Conservation (phyloP, 2,797 vertebrate species). For the Protosalanx chinensis region DNA sequence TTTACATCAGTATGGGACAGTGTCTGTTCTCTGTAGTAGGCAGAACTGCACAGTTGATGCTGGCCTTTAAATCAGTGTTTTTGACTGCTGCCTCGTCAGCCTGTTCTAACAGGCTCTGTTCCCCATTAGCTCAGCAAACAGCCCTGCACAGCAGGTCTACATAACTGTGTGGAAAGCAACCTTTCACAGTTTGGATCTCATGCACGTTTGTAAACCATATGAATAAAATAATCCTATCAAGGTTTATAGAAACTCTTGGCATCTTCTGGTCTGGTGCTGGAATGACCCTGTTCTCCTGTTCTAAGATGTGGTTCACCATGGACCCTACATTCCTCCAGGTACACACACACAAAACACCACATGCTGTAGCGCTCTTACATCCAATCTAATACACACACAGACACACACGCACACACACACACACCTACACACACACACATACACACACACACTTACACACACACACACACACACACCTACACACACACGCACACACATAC, state of each 20-base stretch:
- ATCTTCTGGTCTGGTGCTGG: not conserved
- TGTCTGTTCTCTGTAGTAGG: slow-evolving; percentile 1
- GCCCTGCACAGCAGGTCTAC: not conserved
- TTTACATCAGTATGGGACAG: slow-evolving; percentile 1
- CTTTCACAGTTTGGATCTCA: not conserved
- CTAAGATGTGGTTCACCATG: not conserved
- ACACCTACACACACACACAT: not conserved
- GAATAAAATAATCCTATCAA: too few species aligned
- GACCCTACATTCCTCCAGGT: not conserved
- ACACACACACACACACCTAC: not conserved
- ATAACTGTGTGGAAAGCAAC: not conserved
- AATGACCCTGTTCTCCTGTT: not conserved
- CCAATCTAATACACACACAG: not conserved
- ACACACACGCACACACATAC: not conserved
- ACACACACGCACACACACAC: too few species aligned
- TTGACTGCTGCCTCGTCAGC: slow-evolving; percentile 4
- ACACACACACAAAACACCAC: not conserved
- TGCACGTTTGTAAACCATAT: not conserved
- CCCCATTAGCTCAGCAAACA: not conserved
- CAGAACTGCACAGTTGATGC: not conserved
- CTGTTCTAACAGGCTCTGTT: not conserved
- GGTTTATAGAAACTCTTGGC: too few species aligned
- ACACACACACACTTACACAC: not conserved
- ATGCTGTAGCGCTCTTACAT: not conserved
- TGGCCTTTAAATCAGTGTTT: slow-evolving; percentile 10